Evolutionary conservation across 2,888 invertebrate species (phyloP).

Genomic region (Napeogenes sylphis): DNA sequence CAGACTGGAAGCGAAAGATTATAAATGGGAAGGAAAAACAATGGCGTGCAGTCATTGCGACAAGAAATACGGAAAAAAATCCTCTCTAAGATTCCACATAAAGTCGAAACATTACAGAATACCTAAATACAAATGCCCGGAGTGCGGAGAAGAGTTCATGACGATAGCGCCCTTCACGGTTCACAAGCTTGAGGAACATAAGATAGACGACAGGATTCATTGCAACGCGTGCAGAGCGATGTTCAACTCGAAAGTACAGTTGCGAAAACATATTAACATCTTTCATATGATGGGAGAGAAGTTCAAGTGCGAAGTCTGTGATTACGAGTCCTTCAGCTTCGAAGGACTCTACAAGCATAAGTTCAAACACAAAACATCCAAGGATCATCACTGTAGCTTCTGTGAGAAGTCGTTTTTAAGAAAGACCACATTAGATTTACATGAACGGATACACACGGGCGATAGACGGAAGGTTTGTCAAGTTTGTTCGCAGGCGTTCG

Average conservation of each 20-base stretch:
- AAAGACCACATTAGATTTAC: slow-evolving; percentile 50
- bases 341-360: slow-evolving; percentile 58
- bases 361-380: slow-evolving; percentile 61
- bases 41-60: slow-evolving; percentile 49
- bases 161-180: slow-evolving; percentile 46
- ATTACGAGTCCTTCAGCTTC: slow-evolving; percentile 55
- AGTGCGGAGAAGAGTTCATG: slow-evolving; percentile 50
- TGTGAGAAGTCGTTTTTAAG: slow-evolving; percentile 67
- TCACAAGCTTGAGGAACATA: slow-evolving; percentile 55
- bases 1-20: slow-evolving; percentile 47
- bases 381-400: slow-evolving; percentile 61
- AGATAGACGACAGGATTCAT: slow-evolving; percentile 54
- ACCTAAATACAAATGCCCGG: slow-evolving; percentile 42
- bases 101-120: slow-evolving; percentile 56
- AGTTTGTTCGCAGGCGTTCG: slow-evolving; percentile 63
- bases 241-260: slow-evolving; percentile 53
- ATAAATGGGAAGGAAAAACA: slow-evolving; percentile 40
- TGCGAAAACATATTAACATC: slow-evolving; percentile 53
- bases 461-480: slow-evolving; percentile 58
- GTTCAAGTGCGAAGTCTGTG: slow-evolving; percentile 54
- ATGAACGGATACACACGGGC: slow-evolving; percentile 64
- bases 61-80: slow-evolving; percentile 46
- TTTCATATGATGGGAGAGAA: slow-evolving; percentile 64
- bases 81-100: slow-evolving; percentile 48
- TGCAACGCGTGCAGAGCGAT: slow-evolving; percentile 60